These are phyloP conservation scores for Cotesia vestalis DNA, from an alignment of 1,140 invertebrate genomes.

Conservation along the genomic window DNA sequence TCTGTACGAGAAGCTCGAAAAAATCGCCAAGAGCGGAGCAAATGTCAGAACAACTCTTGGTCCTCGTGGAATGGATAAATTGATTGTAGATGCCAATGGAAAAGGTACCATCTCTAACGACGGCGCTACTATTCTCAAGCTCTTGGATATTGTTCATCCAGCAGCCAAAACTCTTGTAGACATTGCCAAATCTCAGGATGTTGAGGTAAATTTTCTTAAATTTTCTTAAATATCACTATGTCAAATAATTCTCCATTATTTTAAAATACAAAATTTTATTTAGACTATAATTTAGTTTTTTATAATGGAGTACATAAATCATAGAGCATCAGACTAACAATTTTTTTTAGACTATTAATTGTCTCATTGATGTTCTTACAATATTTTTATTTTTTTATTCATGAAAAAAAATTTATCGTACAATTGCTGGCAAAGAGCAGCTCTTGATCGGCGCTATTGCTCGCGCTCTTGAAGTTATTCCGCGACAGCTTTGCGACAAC, in stretches of 20 bases:
- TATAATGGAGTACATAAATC: conserved; percentile 38
- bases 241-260: neutral
- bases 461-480: conserved; percentile 95
- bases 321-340: conserved; percentile 52
- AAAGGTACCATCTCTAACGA: conserved; percentile 99
- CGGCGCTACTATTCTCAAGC: conserved; percentile 98
- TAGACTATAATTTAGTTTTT: neutral
- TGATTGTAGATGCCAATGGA: conserved; percentile 99
- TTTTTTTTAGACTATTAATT: conserved; percentile 76
- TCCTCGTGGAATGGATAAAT: conserved; percentile 98
- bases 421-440: conserved; percentile 96
- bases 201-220: conserved; percentile 84
- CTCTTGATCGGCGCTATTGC: conserved; percentile 92
- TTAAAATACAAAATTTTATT: neutral
- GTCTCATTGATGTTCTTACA: conserved; percentile 52
- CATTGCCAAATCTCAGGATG: conserved; percentile 99
- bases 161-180: conserved; percentile 98
- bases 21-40: conserved; percentile 91
- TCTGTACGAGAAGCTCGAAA: conserved; percentile 94
- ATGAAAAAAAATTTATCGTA: conserved; percentile 96
- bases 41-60: conserved; percentile 98
- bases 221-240: neutral
- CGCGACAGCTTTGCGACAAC: conserved; percentile 97
- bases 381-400: conserved; percentile 27
- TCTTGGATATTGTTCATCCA: conserved; percentile 96